These are phyloP conservation scores for Tribolium castaneum DNA, from an alignment of 1,140 invertebrate species.

Conservation along the genomic window DNA sequence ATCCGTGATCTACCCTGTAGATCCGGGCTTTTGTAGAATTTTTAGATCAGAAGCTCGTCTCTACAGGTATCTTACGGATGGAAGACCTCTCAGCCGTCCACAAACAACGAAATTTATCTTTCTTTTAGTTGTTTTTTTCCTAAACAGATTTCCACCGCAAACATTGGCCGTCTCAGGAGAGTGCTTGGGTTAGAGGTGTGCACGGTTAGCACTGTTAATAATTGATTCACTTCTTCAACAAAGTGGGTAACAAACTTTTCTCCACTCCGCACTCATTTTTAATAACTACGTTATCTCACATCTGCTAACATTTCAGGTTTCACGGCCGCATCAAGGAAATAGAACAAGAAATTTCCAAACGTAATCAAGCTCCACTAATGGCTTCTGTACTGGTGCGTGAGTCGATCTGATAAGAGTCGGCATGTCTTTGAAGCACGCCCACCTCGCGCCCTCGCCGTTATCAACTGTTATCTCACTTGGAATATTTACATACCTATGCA, in stretches of 20 bases:
- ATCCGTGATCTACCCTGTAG: conserved; percentile 99
- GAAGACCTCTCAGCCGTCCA: conserved; percentile 72
- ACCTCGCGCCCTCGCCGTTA: conserved; percentile 34
- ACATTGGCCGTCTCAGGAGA: not conserved
- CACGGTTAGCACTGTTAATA: not conserved
- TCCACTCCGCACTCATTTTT: not conserved
- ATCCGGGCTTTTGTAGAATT: conserved; percentile 97
- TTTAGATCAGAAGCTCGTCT: conserved; percentile 97
- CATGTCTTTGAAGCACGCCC: conserved; percentile 44
- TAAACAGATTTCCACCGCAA: not conserved
- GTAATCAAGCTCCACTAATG: conserved; percentile 37
- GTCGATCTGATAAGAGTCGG: conserved; percentile 47
- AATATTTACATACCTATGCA: conserved; percentile 40
- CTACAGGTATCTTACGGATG: conserved; percentile 99
- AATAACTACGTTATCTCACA: not conserved
- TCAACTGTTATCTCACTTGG: conserved; percentile 37
- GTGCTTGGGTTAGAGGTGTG: not conserved
- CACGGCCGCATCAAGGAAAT: conserved; percentile 33
- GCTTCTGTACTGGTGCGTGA: conserved; percentile 38
- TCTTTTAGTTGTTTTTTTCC: conserved; percentile 2
- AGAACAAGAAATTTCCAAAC: conserved; percentile 44
- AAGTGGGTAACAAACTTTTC: not conserved
- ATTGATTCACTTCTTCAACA: not conserved
- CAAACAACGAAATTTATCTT: conserved; percentile 8
- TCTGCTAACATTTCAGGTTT: conserved; percentile 22